phyloP scores from a whole-genome alignment of 2,113 vertebrate species.

The Laticauda colubrina region DNA sequence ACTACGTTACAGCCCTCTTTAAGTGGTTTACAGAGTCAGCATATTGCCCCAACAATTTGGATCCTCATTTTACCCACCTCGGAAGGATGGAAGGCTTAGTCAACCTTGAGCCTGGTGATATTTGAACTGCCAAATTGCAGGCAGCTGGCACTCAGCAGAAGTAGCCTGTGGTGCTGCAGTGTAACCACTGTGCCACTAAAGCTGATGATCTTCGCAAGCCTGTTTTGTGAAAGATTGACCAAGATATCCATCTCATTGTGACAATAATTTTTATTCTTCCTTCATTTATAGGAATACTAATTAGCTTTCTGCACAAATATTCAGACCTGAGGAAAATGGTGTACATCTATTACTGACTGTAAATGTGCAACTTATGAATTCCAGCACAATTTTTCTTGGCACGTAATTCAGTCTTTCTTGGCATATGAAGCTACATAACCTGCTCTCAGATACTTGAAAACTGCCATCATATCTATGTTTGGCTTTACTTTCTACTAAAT shows the following conservation, averaged over 20 bases:
- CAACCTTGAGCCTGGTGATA: too few species aligned
- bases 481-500: background rate
- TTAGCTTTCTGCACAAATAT: background rate
- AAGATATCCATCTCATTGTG: background rate
- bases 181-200: too few species aligned
- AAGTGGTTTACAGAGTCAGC: too few species aligned
- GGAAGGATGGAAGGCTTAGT: too few species aligned
- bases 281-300: background rate
- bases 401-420: constrained; percentile 7
- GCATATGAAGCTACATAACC: constrained; percentile 13
- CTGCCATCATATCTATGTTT: background rate
- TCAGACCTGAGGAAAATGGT: background rate
- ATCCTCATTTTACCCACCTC: too few species aligned
- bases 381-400: constrained; percentile 20
- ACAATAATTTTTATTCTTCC: background rate
- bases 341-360: background rate
- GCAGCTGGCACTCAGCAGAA: too few species aligned
- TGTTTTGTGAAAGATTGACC: background rate
- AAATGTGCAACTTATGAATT: constrained; percentile 1
- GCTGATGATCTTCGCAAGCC: background rate
- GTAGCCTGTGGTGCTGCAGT: too few species aligned
- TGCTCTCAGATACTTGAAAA: constrained; percentile 4
- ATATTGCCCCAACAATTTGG: too few species aligned
- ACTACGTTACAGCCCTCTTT: too few species aligned
- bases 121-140: too few species aligned